Evolutionary conservation across 2,888 invertebrate species (phyloP), one percentile per base, ranked within the genome.

Genomic region (Andricus quercusramuli): DNA sequence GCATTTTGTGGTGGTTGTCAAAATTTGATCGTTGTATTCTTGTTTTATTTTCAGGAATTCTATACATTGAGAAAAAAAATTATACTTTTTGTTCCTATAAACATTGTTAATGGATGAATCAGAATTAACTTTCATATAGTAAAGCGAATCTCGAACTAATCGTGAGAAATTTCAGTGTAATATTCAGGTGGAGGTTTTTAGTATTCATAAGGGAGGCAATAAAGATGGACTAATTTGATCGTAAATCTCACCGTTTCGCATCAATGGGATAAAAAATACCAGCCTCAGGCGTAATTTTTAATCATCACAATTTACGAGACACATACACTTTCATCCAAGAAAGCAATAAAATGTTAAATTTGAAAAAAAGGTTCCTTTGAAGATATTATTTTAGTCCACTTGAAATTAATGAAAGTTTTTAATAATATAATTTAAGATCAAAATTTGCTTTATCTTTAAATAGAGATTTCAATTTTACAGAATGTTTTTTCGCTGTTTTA

Each of bases 121-220:
- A 51, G 17, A 20, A 51, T 51, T 51, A 51, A 20, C 17, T 51
- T 51, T 51, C 37, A 37, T 3, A 20, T 20, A 17, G 47, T 17
- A 51, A 51, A 51, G 47, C 5, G 20, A 51, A 66, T 20, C 66
- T 32, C 6, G 37, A 65, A 32, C 37, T 20, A 37, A 66, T 37
- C 20, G 15, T 67, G 67, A n/a, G 22, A 67, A 67, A 41, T 67
- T 59, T 67, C 37, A n/a, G n/a, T n/a, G 41, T 41, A 67, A 67
- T 67, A 44, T 67, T 67, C 37, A 41, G 67, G 2, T 67, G 67
- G 22, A 67, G 22, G 44, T 68, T 68, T 25, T 44, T 44, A 68
- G 44, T 68, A 68, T 68, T 44, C 67, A 68, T 68, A 68, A 25
- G 67, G 15, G 67, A 68, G 25, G 67, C 67, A 68, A 44, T 44